phyloP scores from a whole-genome alignment of 1,140 invertebrate species.

The Saccostrea glomerata region DNA sequence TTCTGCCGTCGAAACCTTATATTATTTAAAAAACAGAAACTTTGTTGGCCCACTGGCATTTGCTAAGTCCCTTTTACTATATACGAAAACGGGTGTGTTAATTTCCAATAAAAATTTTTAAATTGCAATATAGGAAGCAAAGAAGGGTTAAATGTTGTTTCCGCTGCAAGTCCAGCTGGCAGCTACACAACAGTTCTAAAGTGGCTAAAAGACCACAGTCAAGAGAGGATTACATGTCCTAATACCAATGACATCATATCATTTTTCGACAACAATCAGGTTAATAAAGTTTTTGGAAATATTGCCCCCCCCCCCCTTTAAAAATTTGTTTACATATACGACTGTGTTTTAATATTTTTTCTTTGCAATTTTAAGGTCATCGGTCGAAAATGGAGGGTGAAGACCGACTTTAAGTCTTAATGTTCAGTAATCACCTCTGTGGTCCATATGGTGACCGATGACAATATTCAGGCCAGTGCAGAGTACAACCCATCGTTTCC shows the following conservation, averaged over 20 bases:
- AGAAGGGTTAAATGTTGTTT: background rate
- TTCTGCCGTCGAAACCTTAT: background rate
- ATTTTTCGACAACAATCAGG: background rate
- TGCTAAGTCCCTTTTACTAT: background rate
- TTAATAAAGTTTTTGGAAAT: background rate
- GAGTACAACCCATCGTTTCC: too few relatives aligned
- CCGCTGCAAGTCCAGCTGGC: too few relatives aligned
- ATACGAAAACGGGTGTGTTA: background rate
- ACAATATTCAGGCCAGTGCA: too few relatives aligned
- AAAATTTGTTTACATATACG: background rate
- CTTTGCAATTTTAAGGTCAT: background rate
- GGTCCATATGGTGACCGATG: too few relatives aligned
- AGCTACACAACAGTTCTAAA: background rate
- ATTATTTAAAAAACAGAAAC: background rate
- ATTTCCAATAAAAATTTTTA: background rate
- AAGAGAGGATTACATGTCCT: background rate
- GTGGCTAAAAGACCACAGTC: background rate
- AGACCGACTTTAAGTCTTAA: background rate
- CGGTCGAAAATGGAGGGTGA: background rate
- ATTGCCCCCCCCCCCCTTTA: too few relatives aligned
- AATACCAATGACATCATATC: background rate
- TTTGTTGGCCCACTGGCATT: background rate
- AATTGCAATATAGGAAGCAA: background rate
- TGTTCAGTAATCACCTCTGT: background rate
- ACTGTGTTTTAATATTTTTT: background rate